Base-by-base conservation (phyloP, 1,140 invertebrate genomes). In the Vanessa tameamea region DNA sequence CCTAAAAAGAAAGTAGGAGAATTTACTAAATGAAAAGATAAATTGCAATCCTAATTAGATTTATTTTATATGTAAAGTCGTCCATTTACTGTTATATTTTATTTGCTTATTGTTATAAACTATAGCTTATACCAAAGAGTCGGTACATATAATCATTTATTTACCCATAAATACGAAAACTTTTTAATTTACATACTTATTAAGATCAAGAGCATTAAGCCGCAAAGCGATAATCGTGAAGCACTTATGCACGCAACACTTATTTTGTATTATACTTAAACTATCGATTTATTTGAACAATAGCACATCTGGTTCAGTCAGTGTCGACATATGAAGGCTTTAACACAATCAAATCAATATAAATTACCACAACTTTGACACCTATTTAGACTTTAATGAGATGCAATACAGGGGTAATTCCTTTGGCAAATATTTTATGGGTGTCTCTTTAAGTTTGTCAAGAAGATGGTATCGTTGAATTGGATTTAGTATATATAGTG, bases 401-500 rank as follows among this genome's bases (percentile, higher is more conserved):
- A 50, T 8, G 53, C 4, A 0, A 31, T 77, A 81, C 15, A 67
- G 70, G 15, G 51, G 50, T 64, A 59, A 76, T 53, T 80, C 1
- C 0, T 48, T 5, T 64, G n/a, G 12, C 9, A 61, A 53, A 12
- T 11, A 8, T n/a, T 48, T 76, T 67, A 20, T 23, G 13, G 67
- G 48, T 65, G 16, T 12, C 26, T 48, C 31, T 13, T 47, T 69
- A 57, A 73, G 47, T 50, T 76, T 78, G 68, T 72, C 81, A 37
- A 71, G 57, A 72, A 69, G 47, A 66, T 69, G 43, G 77, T 69
- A 82, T 82, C 79, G 84, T 83, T 64, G 67, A 77, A 73, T 73
- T 80, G 26, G 67, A 64, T 71, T 67, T 72, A 55, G 85, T 88
- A 88, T 88, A 88, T 84, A 88, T 88, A 87, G 77, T 76, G 75